phyloP scores from a whole-genome alignment of 2,888 invertebrate genomes.

The Deilephila porcellus region DNA sequence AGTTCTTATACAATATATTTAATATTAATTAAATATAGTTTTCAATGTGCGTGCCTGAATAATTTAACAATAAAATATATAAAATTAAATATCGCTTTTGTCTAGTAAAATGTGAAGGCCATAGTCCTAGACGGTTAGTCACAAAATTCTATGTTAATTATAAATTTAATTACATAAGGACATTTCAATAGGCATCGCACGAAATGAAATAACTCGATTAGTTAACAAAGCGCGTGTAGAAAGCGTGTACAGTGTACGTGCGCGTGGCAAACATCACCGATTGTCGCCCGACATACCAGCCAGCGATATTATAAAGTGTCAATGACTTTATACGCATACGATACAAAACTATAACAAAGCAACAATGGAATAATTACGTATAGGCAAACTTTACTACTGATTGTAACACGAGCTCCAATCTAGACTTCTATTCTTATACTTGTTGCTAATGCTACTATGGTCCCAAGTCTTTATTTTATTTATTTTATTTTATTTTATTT shows the following conservation, averaged over 20 bases:
- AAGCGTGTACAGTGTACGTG: conserved; percentile 55
- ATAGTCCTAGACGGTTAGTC: neutral
- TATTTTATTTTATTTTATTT: too few relatives aligned
- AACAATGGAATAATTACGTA: conserved; percentile 27
- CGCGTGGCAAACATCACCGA: conserved; percentile 47
- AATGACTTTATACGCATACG: conserved; percentile 16
- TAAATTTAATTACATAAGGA: conserved; percentile 21
- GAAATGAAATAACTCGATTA: conserved; percentile 47
- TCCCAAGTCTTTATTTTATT: too few relatives aligned
- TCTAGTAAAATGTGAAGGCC: neutral
- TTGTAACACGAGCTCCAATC: conserved; percentile 4
- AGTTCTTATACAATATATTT: too few relatives aligned
- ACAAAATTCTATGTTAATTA: conserved; percentile 33
- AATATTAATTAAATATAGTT: neutral
- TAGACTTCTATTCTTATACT: neutral
- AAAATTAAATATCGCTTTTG: neutral
- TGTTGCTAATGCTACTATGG: neutral
- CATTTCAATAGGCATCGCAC: conserved; percentile 20
- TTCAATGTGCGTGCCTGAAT: neutral
- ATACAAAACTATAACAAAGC: conserved; percentile 12
- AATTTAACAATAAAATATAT: too few relatives aligned
- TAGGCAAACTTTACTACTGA: conserved; percentile 4
- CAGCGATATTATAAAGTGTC: conserved; percentile 30
- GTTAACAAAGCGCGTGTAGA: conserved; percentile 53
- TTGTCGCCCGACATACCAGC: conserved; percentile 42